These are phyloP conservation scores for Pachliopta kotzebuea DNA, from an alignment of 2,888 invertebrate genomes.

Conservation along the genomic window DNA sequence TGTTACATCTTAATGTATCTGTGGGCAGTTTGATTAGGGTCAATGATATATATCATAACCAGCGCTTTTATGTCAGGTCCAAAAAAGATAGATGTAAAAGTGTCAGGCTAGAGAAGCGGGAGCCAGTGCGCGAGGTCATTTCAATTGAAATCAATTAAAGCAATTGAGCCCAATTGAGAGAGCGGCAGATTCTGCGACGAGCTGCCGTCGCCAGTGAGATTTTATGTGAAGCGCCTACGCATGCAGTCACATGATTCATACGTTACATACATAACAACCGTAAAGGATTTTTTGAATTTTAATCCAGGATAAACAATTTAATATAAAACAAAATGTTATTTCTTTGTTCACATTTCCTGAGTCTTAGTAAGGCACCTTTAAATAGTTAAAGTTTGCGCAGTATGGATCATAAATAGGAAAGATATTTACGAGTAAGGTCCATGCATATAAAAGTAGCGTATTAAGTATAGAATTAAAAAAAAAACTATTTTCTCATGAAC, in stretches of 20 bases:
- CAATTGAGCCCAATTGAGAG: constrained; percentile 78
- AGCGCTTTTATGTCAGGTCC: constrained; percentile 72
- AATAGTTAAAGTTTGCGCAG: no score
- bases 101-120: constrained; percentile 76
- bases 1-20: constrained; percentile 17
- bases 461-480: no score
- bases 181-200: constrained; percentile 77
- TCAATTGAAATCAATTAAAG: constrained; percentile 79
- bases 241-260: constrained; percentile 67
- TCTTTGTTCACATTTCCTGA: no score
- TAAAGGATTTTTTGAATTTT: constrained; percentile 10
- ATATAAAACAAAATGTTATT: neutral
- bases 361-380: no score
- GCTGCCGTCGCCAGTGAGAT: constrained; percentile 72
- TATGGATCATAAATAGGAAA: no score
- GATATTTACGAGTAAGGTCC: no score
- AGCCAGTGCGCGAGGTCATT: constrained; percentile 78
- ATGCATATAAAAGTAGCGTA: no score
- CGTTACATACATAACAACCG: constrained; percentile 36
- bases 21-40: constrained; percentile 38
- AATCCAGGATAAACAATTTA: neutral
- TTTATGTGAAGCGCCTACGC: constrained; percentile 77
- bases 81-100: constrained; percentile 80
- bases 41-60: constrained; percentile 63
- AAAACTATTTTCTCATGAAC: no score